Evolutionary conservation across 1,140 invertebrate genomes (phyloP), one percentile per base, ranked within the genome.

Genomic region (Monomorium pharaonis): DNA sequence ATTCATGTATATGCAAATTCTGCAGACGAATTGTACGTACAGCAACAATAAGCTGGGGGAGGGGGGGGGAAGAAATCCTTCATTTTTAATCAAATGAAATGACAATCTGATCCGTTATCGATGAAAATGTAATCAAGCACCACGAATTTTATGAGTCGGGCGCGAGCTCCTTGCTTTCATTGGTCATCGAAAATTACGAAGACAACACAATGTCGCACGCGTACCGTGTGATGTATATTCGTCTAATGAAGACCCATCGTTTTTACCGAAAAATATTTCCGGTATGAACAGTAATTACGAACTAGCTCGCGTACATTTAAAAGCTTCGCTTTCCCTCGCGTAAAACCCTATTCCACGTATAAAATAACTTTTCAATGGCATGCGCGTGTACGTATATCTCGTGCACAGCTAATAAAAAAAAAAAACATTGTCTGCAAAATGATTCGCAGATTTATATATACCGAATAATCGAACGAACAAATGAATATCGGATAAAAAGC

Each of bases 231-330:
- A 76, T 42, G 18, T 33, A 51, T 33, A 24, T 30, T 47, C 37
- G 30, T 60, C 62, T 80, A 51, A 69, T 69, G 21, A 30, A 80
- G 54, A 54, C 24, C 69, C 18, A n/a, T 27, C 18, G 37, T 81
- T 81, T 81, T 56, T 30, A 81, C 10, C 24, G 21, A 42, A 47
- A 81, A 81, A 81, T 69, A 47, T 80, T 65, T n/a, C 3, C 44
- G 54, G 5, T n/a, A 14, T 24, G 14, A 76, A 60, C 5, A n/a
- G 3, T 63, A 49, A 44, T 44, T 62, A 44, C 42, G 10, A 69
- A 54, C 10, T 10, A 54, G 24, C 56, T 67, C 30, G 33, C 16
- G 44, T 7, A 21, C 30, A 54, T 67, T 80, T 80, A 80, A 54
- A 54, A 69, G 33, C 16, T 76, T 76, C 9, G 30, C 33, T 44